Evolutionary conservation across 2,888 invertebrate genomes (phyloP).

Genomic region (Cremastobaeus sp.): DNA sequence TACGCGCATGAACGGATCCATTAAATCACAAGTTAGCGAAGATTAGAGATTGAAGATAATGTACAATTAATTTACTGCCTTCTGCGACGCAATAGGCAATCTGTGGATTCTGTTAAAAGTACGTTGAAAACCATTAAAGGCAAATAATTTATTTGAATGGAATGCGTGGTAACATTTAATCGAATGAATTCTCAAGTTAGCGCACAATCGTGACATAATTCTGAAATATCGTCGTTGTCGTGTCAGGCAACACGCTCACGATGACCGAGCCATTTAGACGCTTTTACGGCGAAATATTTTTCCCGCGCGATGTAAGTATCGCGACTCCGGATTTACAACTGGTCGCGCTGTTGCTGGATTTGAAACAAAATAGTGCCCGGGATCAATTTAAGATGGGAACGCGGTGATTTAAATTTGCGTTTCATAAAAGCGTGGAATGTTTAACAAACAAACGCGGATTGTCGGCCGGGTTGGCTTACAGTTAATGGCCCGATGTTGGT

Average conservation of each 20-base stretch:
- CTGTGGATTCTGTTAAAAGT: conserved; percentile 21
- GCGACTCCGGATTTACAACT: conserved; percentile 18
- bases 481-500: too few species aligned
- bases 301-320: conserved; percentile 25
- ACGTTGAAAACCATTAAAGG: conserved; percentile 19
- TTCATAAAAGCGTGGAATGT: conserved; percentile 44
- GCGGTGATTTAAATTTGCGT: conserved; percentile 45
- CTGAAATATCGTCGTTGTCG: conserved; percentile 34
- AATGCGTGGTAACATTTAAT: conserved; percentile 14
- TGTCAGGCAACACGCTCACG: conserved; percentile 14
- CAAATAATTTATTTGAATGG: conserved; percentile 30
- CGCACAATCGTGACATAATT: conserved; percentile 39
- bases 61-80: conserved; percentile 11
- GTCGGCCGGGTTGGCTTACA: too few species aligned
- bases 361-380: conserved; percentile 34
- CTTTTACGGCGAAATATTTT: conserved; percentile 23
- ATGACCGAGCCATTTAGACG: conserved; percentile 32
- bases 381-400: conserved; percentile 25
- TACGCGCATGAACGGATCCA: too few species aligned
- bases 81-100: background rate
- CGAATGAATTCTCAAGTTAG: conserved; percentile 23
- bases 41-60: too few species aligned
- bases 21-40: too few species aligned
- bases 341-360: conserved; percentile 21
- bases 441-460: too few species aligned